Evolutionary conservation across 2,797 vertebrate genomes (phyloP), one percentile per base, ranked within the genome.

Genomic region (Falco biarmicus): DNA sequence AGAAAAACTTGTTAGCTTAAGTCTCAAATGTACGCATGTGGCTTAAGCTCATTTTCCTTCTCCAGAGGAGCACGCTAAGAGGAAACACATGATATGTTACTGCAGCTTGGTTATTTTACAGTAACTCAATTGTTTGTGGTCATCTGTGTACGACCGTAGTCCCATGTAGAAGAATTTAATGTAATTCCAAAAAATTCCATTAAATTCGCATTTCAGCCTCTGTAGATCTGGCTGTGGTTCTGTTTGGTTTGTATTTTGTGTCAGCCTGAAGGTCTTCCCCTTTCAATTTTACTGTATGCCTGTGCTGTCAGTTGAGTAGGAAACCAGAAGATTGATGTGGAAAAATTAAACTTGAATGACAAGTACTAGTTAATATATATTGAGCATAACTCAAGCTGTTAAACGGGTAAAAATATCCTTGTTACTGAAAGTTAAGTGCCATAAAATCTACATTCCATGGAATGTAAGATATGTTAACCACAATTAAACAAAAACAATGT

Each of bases 391-490:
- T 47, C 24, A 70, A 47, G 29, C 75, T 77, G 60, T 77, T 94
- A 60, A 10, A 32, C 13, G 63, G 17, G 17, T 71, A 43, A 91
- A 84, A 94, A 92, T 68, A 26, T 8, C 43, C n/a, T 65, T 81
- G 26, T 80, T 83, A 47, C 43, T 84, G 64, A 25, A 84, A 82
- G 26, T 2, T 25, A 64, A 83, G 41, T 85, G 57, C 84, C 59
- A 51, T 91, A 87, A 96, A 95, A 85, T 75, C n/a, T 89, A 26
- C 34, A 20, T 85, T 89, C 54, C 51, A n/a, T 75, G 77, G 71
- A 77, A 80, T 87, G 63, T 76, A 82, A 89, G 48, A 61, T 75
- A 83, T 24, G 15, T 73, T 95, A 86, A 81, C 39, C 65, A 48
- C 17, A 63, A 16, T 63, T 74, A 10, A 1, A 63, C 89, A 93